Percentiles rank a stretch among this genome's conserved stretches.
Evolutionary conservation across 1,140 invertebrate species (phyloP).

Genomic region (Venustaconcha ellipsiformis): DNA sequence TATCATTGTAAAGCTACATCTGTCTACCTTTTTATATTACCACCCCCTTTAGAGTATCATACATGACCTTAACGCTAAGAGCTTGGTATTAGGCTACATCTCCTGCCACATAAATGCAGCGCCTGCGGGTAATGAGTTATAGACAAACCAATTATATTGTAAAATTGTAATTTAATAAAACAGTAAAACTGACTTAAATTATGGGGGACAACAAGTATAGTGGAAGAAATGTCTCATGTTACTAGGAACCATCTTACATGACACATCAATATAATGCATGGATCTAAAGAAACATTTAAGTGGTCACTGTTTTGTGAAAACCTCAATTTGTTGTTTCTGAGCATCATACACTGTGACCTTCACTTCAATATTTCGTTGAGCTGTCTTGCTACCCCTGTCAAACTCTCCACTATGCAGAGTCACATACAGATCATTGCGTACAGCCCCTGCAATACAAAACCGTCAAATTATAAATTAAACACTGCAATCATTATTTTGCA

Average conservation of each 20-base stretch:
- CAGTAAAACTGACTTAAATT: no score
- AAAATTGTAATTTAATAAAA: no score
- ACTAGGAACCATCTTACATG: not conserved
- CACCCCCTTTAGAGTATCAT: no score
- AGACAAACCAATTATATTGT: no score
- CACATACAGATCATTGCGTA: conserved; percentile 91
- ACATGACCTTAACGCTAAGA: no score
- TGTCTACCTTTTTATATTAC: no score
- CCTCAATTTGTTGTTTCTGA: conserved; percentile 80
- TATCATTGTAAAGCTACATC: no score
- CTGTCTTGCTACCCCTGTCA: conserved; percentile 94
- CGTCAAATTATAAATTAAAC: conserved; percentile 8
- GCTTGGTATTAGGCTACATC: no score
- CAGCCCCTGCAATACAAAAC: conserved; percentile 71
- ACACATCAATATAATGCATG: not conserved
- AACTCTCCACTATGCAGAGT: conserved; percentile 89
- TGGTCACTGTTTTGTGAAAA: conserved; percentile 58
- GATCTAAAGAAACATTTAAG: not conserved
- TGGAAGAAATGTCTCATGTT: no score
- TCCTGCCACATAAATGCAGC: no score
- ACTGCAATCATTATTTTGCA: not conserved
- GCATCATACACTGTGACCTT: conserved; percentile 84
- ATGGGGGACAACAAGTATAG: no score
- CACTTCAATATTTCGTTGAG: conserved; percentile 93
- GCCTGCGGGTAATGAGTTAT: no score